phyloP scores from a whole-genome alignment of 2,888 invertebrate genomes.

The Scrobipalpa atriplicella region DNA sequence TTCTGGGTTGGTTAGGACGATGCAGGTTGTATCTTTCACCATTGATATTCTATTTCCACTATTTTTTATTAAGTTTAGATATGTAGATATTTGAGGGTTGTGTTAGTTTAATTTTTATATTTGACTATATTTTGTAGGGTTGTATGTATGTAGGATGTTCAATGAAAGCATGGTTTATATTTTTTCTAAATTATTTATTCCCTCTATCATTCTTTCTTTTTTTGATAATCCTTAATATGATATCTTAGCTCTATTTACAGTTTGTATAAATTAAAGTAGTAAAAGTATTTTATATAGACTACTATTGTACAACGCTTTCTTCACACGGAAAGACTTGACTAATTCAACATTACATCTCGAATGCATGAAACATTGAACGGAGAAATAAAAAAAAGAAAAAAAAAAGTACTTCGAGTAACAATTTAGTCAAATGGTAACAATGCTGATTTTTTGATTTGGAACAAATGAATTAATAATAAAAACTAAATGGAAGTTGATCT shows the following conservation, averaged over 20 bases:
- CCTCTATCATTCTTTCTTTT: slow-evolving; percentile 79
- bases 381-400: slow-evolving; percentile 27
- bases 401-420: slow-evolving; percentile 38
- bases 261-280: slow-evolving; percentile 80
- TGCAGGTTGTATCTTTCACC: too few species aligned
- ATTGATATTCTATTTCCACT: too few species aligned
- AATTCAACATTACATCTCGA: slow-evolving; percentile 48
- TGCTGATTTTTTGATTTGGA: slow-evolving; percentile 60
- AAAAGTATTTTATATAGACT: slow-evolving; percentile 75
- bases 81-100: too few species aligned
- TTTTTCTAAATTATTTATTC: slow-evolving; percentile 74
- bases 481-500: slow-evolving; percentile 61
- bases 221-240: slow-evolving; percentile 73
- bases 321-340: slow-evolving; percentile 71
- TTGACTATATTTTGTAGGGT: background rate
- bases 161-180: slow-evolving; percentile 53
- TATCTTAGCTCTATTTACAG: slow-evolving; percentile 80
- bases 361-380: slow-evolving; percentile 38
- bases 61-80: too few species aligned
- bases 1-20: too few species aligned
- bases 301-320: slow-evolving; percentile 79
- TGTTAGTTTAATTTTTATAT: background rate
- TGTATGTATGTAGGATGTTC: slow-evolving; percentile 26
- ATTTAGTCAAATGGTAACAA: slow-evolving; percentile 60
- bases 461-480: slow-evolving; percentile 47